A percentile compares a stretch with the other conserved stretches of the same genome.
These are phyloP conservation scores for Laticauda laticaudata DNA, from an alignment of 2,113 vertebrate genomes.

Conservation along the genomic window DNA sequence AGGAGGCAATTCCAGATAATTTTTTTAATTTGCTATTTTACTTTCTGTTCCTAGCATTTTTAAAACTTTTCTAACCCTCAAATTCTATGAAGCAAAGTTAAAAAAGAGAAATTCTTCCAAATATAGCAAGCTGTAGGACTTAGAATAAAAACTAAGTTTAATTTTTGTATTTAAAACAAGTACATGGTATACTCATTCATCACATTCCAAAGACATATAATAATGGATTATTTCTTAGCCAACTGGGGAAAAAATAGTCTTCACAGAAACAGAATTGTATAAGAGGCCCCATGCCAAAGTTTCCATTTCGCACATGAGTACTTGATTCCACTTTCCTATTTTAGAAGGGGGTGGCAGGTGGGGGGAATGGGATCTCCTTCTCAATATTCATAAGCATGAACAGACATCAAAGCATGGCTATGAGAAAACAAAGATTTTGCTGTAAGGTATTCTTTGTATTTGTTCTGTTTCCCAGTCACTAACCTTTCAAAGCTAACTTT, in stretches of 20 bases:
- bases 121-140: neutral
- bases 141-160: neutral
- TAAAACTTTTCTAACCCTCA: neutral
- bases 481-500: conserved; percentile 48
- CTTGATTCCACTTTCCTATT: neutral
- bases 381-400: neutral
- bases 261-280: neutral
- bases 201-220: neutral
- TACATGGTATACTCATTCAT: neutral
- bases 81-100: neutral
- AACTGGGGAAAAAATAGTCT: neutral
- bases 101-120: neutral
- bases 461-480: conserved; percentile 20
- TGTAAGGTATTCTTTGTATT: neutral
- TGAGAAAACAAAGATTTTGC: neutral
- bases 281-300: neutral
- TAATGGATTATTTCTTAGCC: neutral
- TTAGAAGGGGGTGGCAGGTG: neutral
- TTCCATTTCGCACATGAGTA: neutral
- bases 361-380: neutral
- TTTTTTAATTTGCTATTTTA: neutral
- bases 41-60: neutral
- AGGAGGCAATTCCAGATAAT: neutral
- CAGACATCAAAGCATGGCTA: fast-evolving
- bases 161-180: neutral